phyloP scores from a whole-genome alignment of 2,888 invertebrate genomes.

The Leucoptera coffeella region DNA sequence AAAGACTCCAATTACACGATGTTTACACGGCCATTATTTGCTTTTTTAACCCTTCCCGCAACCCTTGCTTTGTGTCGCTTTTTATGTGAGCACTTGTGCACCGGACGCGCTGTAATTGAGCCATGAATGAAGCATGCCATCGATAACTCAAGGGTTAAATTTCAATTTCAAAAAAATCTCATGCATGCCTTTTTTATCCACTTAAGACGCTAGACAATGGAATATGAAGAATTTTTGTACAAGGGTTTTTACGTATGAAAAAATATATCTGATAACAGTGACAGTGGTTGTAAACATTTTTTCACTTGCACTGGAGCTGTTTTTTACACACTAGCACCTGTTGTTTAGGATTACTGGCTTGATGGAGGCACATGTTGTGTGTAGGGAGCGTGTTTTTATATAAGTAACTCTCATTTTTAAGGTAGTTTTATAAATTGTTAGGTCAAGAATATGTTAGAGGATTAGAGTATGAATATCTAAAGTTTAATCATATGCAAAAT shows the following conservation, averaged over 20 bases:
- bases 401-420: no score
- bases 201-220: no score
- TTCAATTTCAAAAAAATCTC: no score
- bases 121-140: constrained; percentile 10
- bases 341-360: constrained; percentile 26
- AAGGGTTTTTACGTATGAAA: constrained; percentile 18
- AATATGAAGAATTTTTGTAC: no score
- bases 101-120: constrained; percentile 23
- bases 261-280: constrained; percentile 34
- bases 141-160: constrained; percentile 21
- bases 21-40: constrained; percentile 45
- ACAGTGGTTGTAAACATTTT: constrained; percentile 40
- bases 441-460: no score
- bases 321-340: constrained; percentile 33
- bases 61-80: constrained; percentile 35
- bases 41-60: constrained; percentile 34
- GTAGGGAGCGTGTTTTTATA: no score
- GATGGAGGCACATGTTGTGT: constrained; percentile 14
- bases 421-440: no score
- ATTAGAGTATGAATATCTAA: no score
- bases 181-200: no score
- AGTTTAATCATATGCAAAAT: no score
- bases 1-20: constrained; percentile 48
- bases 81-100: constrained; percentile 30
- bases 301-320: constrained; percentile 26